Conservation (phyloP, 2,888 invertebrate genomes). For the Drosophila parthenogenetica region DNA sequence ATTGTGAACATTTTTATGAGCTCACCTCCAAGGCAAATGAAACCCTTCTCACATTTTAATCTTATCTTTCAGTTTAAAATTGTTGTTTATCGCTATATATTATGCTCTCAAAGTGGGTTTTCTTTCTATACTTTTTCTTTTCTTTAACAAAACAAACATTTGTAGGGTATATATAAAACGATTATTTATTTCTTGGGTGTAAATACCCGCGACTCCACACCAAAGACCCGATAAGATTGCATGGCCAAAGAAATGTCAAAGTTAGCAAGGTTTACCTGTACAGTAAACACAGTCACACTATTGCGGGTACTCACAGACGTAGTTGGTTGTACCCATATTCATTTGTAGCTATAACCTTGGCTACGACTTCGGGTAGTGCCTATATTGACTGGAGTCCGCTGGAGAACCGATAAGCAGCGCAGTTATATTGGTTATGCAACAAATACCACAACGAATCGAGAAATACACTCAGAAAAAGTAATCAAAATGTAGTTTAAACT, state of each 20-base stretch:
- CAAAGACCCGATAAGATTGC: constrained; percentile 65
- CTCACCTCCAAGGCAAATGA: constrained; percentile 8
- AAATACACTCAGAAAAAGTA: background rate
- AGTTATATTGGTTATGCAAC: constrained; percentile 61
- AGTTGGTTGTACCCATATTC: constrained; percentile 14
- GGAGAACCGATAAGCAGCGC: constrained; percentile 54
- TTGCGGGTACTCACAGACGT: constrained; percentile 6
- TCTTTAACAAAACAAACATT: constrained; percentile 33
- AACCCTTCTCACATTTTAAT: constrained; percentile 44
- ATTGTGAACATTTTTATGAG: constrained; percentile 31
- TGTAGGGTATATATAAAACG: constrained; percentile 44
- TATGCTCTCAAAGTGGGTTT: constrained; percentile 12
- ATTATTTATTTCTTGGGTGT: constrained; percentile 22
- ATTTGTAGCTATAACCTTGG: constrained; percentile 4
- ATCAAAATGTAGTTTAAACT: too few relatives aligned
- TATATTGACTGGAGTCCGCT: constrained; percentile 34
- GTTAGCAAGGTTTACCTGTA: constrained; percentile 26
- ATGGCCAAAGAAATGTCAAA: constrained; percentile 45
- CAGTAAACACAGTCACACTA: constrained; percentile 14
- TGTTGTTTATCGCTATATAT: constrained; percentile 28
- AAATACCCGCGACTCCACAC: constrained; percentile 22
- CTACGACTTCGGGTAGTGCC: constrained; percentile 13
- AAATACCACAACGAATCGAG: constrained; percentile 11
- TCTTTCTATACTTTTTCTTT: background rate
- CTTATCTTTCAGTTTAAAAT: constrained; percentile 48